Percentiles rank a stretch among this genome's conserved stretches.
Evolutionary conservation across 2,113 vertebrate genomes (phyloP).

Genomic region (Sylvia atricapilla): DNA sequence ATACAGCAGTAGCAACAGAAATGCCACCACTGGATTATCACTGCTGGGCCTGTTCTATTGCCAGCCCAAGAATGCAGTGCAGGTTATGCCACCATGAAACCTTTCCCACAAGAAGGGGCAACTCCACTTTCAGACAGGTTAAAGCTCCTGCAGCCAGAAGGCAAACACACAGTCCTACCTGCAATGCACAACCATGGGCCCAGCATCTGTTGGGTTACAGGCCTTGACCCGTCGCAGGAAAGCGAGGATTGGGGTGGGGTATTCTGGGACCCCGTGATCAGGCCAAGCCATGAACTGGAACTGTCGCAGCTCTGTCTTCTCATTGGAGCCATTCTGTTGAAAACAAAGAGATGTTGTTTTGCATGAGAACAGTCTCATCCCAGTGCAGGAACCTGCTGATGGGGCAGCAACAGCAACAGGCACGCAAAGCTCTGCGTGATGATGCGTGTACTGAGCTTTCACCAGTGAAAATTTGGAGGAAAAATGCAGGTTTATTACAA

Average conservation of each 20-base stretch:
- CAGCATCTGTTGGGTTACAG: slow-evolving; percentile 89
- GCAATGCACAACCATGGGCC: slow-evolving; percentile 97
- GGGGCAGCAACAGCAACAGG: not conserved
- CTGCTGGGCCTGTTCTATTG: not conserved
- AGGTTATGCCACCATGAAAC: not conserved
- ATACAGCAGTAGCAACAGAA: not conserved
- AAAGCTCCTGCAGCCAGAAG: not conserved
- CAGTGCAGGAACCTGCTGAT: not conserved
- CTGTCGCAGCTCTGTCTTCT: slow-evolving; percentile 93
- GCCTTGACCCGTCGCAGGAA: slow-evolving; percentile 91
- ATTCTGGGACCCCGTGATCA: slow-evolving; percentile 94
- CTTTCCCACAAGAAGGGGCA: not conserved
- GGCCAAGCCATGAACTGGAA: slow-evolving; percentile 99
- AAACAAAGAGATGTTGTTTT: not conserved
- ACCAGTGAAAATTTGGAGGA: not conserved
- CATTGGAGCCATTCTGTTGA: slow-evolving; percentile 89
- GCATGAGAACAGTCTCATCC: not conserved
- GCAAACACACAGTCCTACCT: slow-evolving; percentile 75
- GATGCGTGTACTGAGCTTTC: not conserved
- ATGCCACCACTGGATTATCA: not conserved
- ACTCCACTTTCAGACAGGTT: not conserved
- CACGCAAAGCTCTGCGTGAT: fast-evolving
- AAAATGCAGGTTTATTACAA: not conserved
- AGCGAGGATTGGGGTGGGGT: slow-evolving; percentile 90
- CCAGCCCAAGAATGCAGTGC: not conserved